Base-by-base conservation (phyloP, 2,888 invertebrate species). In the Leptogaster cylindrica region DNA sequence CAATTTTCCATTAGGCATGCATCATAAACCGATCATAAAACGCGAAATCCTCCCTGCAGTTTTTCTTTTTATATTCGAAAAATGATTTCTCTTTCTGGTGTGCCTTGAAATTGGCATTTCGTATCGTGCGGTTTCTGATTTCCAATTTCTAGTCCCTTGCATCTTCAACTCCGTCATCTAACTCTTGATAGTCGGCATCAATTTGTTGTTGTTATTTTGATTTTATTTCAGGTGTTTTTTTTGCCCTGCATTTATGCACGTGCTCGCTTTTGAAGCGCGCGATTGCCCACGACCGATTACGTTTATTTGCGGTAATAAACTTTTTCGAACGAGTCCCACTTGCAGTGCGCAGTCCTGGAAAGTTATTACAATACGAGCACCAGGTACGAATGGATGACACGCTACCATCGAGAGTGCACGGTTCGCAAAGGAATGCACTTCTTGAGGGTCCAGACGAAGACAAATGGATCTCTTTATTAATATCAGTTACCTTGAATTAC, bases 221-320 rank as follows among this genome's bases (percentile, higher is more conserved):
- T 23, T 46, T 23, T 46, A 23, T 20, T 23, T 25, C 46, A 5
- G 44, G 18, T 44, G 46, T 12, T 14, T 27, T 46, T 44, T 41
- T 39, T 39, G 16, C 18, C 23, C 28, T 18, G 12, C 10, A 23
- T 20, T 64, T 48, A 48, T 69, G 69, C 69, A 69, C 69, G 69
- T 69, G 69, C 69, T 67, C 67, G 64, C 48, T 61, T 67, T 67
- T 58, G 61, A 69, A 39, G 66, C 69, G 64, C 55, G 66, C 66
- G 69, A 69, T 69, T 69, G 66, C 58, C 51, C 52, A 46, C 61
- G 51, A 52, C 41, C 66, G 61, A 69, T 69, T 69, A 66, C 69
- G 50, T 69, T 69, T 69, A 69, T 69, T 69, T 69, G 69, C 52
- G 63, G 69, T 64, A 66, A 69, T 69, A 69, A 66, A 69, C 61